Base-by-base conservation (phyloP, 1,140 invertebrate species). In the Bombus soroeensis region DNA sequence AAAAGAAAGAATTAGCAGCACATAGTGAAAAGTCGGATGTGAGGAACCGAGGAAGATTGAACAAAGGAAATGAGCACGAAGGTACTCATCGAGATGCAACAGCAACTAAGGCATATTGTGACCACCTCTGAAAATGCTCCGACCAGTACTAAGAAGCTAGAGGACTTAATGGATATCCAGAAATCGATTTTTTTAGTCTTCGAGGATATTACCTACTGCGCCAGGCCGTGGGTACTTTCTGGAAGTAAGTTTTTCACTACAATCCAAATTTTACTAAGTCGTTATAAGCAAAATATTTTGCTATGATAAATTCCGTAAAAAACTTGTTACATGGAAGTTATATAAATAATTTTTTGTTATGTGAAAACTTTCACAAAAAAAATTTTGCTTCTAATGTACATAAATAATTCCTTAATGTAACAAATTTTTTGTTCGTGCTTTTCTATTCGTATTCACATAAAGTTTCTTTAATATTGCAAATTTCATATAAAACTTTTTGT, bases 141-240 rank as follows among this genome's bases (percentile, higher is more conserved):
- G 18, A 85, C 25, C 39, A 87, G 68, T 37, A 80, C 83, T 10
- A 85, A 85, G 28, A 74, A 81, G 2, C 32, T 85, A 39, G 82
- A 85, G 9, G 81, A 87, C 34, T 28, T 43, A 10, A 41, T 70
- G 70, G 72, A 77, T 1, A 64, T 89, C 74, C 37, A 89, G 1
- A 89, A 83, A 25, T 89, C 88, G 13, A 72, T 93, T 10, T 90
- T 93, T 81, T 77, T 94, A 78, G 90, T 88, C 28, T 94, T 94
- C 76, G 82, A 91, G 68, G 88, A 92, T 82, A 72, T 94, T 34
- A 92, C 90, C 0, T 94, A 94, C 68, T 87, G 59, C 8, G 90
- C 92, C 0, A 88, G 87, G 28, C 88, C 81, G 13, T 90, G 91
- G 37, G 81, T 94, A 3, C 64, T 94, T 6, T 89, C 81, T 10